These are phyloP conservation scores for Mesorhabditis spiculigera DNA, from an alignment of 2,888 invertebrate species.

Conservation along the genomic window DNA sequence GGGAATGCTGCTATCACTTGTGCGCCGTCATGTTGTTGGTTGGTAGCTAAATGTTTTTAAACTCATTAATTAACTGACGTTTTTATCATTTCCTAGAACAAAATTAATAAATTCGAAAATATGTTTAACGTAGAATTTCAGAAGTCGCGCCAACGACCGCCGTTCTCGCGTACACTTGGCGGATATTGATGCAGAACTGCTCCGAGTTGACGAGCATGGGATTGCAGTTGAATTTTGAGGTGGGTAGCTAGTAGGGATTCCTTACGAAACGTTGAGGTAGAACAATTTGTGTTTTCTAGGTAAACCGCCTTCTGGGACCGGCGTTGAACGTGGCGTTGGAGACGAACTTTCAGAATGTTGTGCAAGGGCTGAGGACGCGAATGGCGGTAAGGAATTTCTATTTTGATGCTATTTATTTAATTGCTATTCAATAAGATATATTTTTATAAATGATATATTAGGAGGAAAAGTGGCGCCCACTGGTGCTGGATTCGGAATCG, in stretches of 20 bases:
- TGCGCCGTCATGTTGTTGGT: constrained; percentile 54
- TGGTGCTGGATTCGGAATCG: constrained; percentile 73
- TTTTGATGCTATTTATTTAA: neutral
- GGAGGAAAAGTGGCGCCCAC: constrained; percentile 82
- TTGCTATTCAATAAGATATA: neutral
- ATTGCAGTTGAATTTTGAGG: constrained; percentile 83
- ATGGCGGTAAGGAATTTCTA: constrained; percentile 54
- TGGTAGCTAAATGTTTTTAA: neutral
- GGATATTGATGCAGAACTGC: constrained; percentile 48
- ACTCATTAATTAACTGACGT: too few relatives aligned
- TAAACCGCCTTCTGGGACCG: constrained; percentile 78
- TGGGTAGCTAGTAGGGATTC: constrained; percentile 7
- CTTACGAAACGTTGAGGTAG: neutral
- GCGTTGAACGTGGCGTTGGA: constrained; percentile 75
- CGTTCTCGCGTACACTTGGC: constrained; percentile 48
- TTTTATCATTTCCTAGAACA: too few relatives aligned
- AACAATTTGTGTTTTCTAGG: constrained; percentile 10
- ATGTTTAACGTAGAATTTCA: neutral
- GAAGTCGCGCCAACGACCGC: constrained; percentile 56
- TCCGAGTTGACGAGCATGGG: constrained; percentile 65
- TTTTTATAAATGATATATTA: constrained; percentile 48
- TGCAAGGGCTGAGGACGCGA: constrained; percentile 76
- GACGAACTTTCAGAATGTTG: constrained; percentile 76
- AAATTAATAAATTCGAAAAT: neutral
- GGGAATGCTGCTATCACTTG: constrained; percentile 42